Conservation (phyloP, 2,113 vertebrate species). For the Manacus vitellinus region DNA sequence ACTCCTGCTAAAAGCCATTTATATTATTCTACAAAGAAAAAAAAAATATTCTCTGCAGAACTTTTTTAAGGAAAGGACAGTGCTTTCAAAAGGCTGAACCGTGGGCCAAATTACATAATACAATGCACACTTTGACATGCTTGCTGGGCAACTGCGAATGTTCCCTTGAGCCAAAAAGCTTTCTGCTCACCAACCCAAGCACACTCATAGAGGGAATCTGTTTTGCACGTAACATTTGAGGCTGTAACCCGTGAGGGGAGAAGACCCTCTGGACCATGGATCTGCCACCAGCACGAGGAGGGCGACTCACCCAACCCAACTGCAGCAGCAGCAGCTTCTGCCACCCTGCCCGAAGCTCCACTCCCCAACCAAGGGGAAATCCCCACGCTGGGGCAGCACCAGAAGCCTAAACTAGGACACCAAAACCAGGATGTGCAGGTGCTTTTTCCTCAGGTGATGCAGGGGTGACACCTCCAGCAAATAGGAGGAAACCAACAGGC, state of each 20-base stretch:
- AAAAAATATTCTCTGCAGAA: background rate
- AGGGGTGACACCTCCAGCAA: background rate
- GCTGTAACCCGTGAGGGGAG: rapidly evolving
- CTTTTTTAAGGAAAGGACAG: background rate
- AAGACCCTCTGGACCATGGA: background rate
- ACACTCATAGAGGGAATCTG: background rate
- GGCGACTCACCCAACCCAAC: rapidly evolving
- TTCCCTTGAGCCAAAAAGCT: slow-evolving; percentile 35
- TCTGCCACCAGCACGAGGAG: background rate
- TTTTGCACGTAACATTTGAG: background rate
- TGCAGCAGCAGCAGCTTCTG: background rate
- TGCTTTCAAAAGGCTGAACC: background rate
- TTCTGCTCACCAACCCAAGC: background rate
- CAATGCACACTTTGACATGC: background rate
- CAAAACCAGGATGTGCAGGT: rapidly evolving
- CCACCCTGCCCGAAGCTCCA: too few relatives aligned
- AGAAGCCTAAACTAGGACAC: background rate
- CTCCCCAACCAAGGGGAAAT: rapidly evolving
- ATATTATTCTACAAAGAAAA: background rate
- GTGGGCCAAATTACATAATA: slow-evolving; percentile 12
- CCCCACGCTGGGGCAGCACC: rapidly evolving
- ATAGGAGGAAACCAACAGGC: too few relatives aligned
- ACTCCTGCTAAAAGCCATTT: background rate
- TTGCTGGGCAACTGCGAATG: background rate
- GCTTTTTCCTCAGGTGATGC: rapidly evolving